Evolutionary conservation across 2,797 vertebrate species (phyloP).

Genomic region (Propithecus deckenii): DNA sequence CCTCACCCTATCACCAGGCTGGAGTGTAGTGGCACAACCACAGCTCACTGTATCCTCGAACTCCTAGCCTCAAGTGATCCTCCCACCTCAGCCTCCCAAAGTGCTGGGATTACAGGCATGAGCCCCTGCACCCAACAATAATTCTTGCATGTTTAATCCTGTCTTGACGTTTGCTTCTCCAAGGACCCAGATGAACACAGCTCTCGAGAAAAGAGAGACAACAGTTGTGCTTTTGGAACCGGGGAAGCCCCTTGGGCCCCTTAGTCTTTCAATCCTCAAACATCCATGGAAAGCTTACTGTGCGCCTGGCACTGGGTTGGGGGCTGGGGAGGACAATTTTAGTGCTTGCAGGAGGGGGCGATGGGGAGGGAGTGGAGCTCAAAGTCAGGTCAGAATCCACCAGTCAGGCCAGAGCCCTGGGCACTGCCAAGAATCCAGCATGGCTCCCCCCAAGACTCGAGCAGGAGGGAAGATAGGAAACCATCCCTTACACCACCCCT

Average conservation of each 20-base stretch:
- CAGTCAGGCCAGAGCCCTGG: background rate
- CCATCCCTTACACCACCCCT: background rate
- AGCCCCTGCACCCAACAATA: background rate
- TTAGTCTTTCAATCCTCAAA: background rate
- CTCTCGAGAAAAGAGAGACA: background rate
- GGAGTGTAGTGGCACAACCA: background rate
- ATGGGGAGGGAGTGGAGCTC: background rate
- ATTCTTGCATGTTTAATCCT: background rate
- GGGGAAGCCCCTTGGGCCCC: accelerated
- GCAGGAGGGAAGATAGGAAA: background rate
- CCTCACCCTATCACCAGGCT: background rate
- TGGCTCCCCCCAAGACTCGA: background rate
- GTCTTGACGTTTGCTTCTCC: background rate
- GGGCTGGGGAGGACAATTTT: accelerated
- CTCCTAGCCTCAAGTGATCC: background rate
- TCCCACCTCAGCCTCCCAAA: background rate
- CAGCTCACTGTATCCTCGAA: background rate
- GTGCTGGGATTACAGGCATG: background rate
- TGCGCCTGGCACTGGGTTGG: background rate
- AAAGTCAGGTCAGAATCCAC: background rate
- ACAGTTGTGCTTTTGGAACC: background rate
- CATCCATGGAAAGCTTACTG: background rate
- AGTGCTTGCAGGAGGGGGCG: background rate
- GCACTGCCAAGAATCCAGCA: background rate
- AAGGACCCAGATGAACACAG: background rate